Base-by-base conservation (phyloP, 1,140 invertebrate genomes). In the Callitettix versicolor region DNA sequence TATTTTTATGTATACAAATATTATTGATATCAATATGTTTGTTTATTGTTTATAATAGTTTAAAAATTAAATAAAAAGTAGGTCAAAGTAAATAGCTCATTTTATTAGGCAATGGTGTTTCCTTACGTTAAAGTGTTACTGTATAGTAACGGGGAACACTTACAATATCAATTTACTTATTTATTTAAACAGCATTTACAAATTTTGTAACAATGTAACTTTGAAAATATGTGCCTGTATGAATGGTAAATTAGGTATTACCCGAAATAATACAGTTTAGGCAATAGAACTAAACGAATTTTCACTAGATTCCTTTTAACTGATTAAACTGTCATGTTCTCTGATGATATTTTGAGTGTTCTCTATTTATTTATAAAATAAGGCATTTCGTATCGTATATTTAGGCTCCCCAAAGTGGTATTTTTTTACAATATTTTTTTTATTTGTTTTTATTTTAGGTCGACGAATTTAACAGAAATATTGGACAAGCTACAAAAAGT, bases 61-160 rank as follows among this genome's bases (percentile, higher is more conserved):
- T 18, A 24, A 43, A 26, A 26, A 53, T 21, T 7, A 49, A 42
- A 43, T 42, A 21, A 20, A 36, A 34, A 30, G 17, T 20, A 51
- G 4, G 20, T 18, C 26, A 34, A 20, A 20, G 14, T 18, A 36
- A 15, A 20, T 51, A 30, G 33, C 49, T 51, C 26, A 51, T 17
- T 51, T 51, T 38, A 11, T 20, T 34, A 15, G 34, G 36, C 18
- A 51, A 12, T 34, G 17, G 36, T 51, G 20, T 15, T 21, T 30
- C 18, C 17, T 51, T 34, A 51, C 15, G 17, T 30, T 51, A 18
- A 18, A 38, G 36, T 34, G 49, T 36, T 51, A 51, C 49, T 30
- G 34, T 51, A 36, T 36, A 30, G 49, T 51, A 34, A 51, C 49
- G 36, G 26, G 49, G 49, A 30, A 22, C 49, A 38, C 36, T 51